Evolutionary conservation across 2,888 invertebrate genomes (phyloP), one percentile per base, ranked within the genome.

Genomic region (Steinernema scapterisci): DNA sequence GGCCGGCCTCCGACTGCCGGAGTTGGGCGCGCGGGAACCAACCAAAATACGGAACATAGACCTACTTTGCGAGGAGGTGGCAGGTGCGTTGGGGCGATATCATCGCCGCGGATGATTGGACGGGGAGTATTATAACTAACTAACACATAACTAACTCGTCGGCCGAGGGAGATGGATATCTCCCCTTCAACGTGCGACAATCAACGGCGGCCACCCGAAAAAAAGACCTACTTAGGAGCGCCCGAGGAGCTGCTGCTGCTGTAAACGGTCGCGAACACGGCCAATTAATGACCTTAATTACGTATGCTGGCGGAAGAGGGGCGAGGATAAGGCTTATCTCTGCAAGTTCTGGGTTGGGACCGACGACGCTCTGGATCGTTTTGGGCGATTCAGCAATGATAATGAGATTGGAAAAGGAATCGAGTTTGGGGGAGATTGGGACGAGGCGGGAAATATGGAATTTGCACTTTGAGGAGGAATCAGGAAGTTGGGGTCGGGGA

Each of bases 141-240:
- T 63, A 63, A 63, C 63, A 63, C 63, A 63, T 63, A 63, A 63
- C 63, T 63, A 63, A 63, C 63, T 63, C 63, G 63, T 63, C 16
- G 31, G 1, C 9, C 16, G 16, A 16, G 63, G 63, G 31, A 63
- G 63, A 63, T 63, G 63, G 63, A 63, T 63, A 63, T 63, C 63
- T 63, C 63, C 16, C 2, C 54, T 9, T 31, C 38, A 38, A 38
- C 38, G 48, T 48, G 48, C 63, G 27, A 63, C 63, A 27, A 31
- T 63, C 63, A 25, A 63, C 63, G 19, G 48, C 48, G 48, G 48
- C 48, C 48, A 63, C 63, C 63, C 63, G 63, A 63, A 63, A 63
- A 63, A 63, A 63, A 63, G 63, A 63, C 63, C 63, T 63, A 63
- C 63, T 63, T 63, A 63, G 63, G 63, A 54, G 54, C n/a, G 19